phyloP scores from a whole-genome alignment of 2,888 invertebrate species.

The Oligia latruncula region DNA sequence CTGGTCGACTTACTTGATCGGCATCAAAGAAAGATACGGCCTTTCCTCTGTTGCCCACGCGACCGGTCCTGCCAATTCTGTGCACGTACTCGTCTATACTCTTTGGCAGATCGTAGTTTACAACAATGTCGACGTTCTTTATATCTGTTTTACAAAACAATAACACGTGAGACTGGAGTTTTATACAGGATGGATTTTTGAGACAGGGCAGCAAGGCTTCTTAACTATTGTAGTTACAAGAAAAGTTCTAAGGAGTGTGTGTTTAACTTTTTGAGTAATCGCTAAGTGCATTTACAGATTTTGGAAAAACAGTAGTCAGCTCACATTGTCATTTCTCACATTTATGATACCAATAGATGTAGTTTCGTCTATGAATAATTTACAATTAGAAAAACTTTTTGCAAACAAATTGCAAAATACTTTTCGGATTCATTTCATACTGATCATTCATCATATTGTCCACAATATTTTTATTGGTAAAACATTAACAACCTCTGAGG shows the following conservation, averaged over 20 bases:
- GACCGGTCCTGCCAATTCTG: slow-evolving; percentile 97
- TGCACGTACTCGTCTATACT: slow-evolving; percentile 98
- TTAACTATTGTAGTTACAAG: background rate
- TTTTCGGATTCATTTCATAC: no score
- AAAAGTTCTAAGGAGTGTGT: background rate
- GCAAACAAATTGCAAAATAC: no score
- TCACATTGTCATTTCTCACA: background rate
- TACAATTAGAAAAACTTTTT: no score
- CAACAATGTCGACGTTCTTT: slow-evolving; percentile 95
- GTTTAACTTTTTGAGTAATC: background rate
- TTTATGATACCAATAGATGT: no score
- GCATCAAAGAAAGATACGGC: slow-evolving; percentile 96
- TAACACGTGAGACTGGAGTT: background rate
- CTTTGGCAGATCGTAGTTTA: slow-evolving; percentile 97
- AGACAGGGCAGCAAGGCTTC: background rate
- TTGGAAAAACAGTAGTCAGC: background rate
- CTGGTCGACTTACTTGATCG: slow-evolving; percentile 77
- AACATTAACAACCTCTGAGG: no score
- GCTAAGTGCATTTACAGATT: background rate
- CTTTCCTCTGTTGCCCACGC: slow-evolving; percentile 97
- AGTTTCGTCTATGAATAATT: no score
- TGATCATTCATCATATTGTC: background rate
- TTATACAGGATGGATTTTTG: background rate
- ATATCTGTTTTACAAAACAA: slow-evolving; percentile 91
- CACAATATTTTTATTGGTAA: background rate